Evolutionary conservation across 2,888 invertebrate genomes (phyloP).

Genomic region (Frankliniella intonsa): DNA sequence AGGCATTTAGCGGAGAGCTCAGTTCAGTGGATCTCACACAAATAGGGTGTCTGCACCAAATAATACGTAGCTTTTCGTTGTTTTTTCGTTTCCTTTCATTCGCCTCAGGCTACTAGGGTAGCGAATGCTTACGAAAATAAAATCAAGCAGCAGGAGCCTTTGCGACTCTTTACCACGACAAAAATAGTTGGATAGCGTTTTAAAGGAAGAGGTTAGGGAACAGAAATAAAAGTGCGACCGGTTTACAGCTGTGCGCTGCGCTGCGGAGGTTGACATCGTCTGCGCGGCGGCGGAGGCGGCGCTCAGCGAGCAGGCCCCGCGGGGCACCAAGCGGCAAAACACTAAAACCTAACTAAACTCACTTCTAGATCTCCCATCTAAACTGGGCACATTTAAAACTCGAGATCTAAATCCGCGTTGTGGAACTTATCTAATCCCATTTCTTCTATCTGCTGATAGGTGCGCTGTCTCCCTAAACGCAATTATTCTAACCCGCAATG

Average conservation of each 20-base stretch:
- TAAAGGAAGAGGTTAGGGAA: not conserved
- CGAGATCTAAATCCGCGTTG: not conserved
- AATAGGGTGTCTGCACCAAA: not conserved
- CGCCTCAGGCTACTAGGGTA: not conserved
- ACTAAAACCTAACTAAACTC: not conserved
- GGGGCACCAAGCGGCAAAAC: too few relatives aligned
- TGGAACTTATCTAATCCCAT: not conserved
- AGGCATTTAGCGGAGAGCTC: constrained; percentile 6
- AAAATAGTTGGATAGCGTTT: not conserved
- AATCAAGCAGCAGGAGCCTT: not conserved
- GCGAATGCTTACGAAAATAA: not conserved
- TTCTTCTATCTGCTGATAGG: not conserved
- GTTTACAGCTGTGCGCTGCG: constrained; percentile 21
- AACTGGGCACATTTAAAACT: not conserved
- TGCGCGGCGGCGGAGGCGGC: not conserved
- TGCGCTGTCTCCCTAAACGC: not conserved
- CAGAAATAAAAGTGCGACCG: not conserved
- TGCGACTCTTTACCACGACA: not conserved
- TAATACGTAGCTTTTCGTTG: not conserved
- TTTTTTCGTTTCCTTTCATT: not conserved
- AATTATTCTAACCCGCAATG: not conserved
- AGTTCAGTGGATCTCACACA: not conserved
- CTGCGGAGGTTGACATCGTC: not conserved
- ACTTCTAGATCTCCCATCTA: not conserved
- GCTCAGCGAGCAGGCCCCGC: not conserved